Percentiles rank a stretch among this genome's conserved stretches.
Conservation (phyloP, 2,888 invertebrate genomes). For the Teleogryllus oceanicus region DNA sequence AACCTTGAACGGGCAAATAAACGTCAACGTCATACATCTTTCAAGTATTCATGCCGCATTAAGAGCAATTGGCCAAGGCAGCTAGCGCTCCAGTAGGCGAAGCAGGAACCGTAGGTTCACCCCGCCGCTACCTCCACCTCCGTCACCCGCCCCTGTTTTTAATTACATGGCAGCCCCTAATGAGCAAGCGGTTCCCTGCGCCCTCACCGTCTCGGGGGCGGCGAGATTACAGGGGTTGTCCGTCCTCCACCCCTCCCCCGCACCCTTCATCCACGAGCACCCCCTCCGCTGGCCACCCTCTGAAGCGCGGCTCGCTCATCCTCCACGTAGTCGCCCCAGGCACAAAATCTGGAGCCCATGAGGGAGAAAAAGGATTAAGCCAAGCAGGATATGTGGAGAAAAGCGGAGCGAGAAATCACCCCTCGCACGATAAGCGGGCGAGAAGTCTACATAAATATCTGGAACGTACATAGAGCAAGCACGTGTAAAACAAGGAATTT, state of each 20-base stretch:
- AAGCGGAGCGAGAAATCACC: not conserved
- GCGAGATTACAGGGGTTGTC: not conserved
- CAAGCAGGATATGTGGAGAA: not conserved
- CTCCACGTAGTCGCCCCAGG: not conserved
- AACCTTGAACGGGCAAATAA: too few relatives aligned
- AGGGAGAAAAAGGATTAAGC: not conserved
- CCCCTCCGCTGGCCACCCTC: not conserved
- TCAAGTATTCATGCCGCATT: too few relatives aligned
- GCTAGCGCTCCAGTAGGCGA: too few relatives aligned
- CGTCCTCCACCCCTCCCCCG: not conserved
- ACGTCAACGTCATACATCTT: too few relatives aligned
- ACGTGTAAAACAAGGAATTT: too few relatives aligned
- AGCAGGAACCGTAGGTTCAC: too few relatives aligned
- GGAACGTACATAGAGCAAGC: too few relatives aligned
- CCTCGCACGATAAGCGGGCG: too few relatives aligned
- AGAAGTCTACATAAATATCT: too few relatives aligned
- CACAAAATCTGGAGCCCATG: not conserved
- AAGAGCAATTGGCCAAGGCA: too few relatives aligned
- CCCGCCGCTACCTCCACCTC: not conserved
- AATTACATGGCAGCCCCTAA: conserved; percentile 18
- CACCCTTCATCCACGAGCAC: not conserved
- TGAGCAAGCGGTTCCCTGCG: not conserved
- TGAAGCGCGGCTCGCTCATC: not conserved
- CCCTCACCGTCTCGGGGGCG: not conserved
- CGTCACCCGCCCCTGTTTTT: conserved; percentile 3